Evolutionary conservation across 2,888 invertebrate species (phyloP).

Genomic region (Cataglyphis livida): DNA sequence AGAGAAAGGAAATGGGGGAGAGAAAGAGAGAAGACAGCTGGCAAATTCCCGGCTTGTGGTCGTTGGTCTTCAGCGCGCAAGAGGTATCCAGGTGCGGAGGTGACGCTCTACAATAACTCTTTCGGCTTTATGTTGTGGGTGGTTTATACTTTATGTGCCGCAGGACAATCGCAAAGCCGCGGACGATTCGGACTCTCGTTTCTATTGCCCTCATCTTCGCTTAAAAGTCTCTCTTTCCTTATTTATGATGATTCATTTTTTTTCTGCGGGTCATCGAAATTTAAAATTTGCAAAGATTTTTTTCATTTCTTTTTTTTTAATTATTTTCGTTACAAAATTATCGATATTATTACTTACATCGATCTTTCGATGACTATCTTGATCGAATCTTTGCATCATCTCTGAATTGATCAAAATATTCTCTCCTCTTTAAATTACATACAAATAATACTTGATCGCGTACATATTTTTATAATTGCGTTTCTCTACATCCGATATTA

Average conservation of each 20-base stretch:
- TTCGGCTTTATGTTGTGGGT: slow-evolving; percentile 83
- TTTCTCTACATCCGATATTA: neutral
- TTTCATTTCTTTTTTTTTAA: neutral
- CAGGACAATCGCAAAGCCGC: slow-evolving; percentile 78
- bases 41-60: slow-evolving; percentile 71
- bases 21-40: slow-evolving; percentile 50
- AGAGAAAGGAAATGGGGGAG: neutral
- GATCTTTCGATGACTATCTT: neutral
- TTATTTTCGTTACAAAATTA: slow-evolving; percentile 36
- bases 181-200: slow-evolving; percentile 80
- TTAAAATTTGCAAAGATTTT: slow-evolving; percentile 2
- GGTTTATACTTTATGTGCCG: slow-evolving; percentile 81
- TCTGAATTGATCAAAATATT: neutral
- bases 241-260: slow-evolving; percentile 77
- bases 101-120: slow-evolving; percentile 82
- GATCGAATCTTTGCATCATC: neutral
- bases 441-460: too few relatives aligned
- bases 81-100: slow-evolving; percentile 79
- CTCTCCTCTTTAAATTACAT: neutral
- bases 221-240: slow-evolving; percentile 62
- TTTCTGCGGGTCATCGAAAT: slow-evolving; percentile 44
- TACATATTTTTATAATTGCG: slow-evolving; percentile 14
- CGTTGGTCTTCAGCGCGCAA: slow-evolving; percentile 58
- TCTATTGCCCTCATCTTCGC: slow-evolving; percentile 64
- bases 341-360: neutral